These are phyloP conservation scores for Chirona hameri DNA, from an alignment of 2,888 invertebrate genomes.

Conservation along the genomic window DNA sequence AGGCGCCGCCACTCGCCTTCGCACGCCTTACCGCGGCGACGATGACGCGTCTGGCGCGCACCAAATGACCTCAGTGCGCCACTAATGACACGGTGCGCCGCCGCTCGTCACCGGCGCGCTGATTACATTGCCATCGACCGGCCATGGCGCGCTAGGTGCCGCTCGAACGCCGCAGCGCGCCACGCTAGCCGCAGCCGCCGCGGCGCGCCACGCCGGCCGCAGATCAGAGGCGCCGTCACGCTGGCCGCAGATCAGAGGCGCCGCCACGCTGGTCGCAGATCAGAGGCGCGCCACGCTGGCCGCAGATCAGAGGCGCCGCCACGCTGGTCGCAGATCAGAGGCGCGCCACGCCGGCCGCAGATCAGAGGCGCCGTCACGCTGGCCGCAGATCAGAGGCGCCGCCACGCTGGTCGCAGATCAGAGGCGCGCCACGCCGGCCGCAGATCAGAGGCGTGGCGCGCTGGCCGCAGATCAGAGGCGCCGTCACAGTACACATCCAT, in stretches of 20 bases:
- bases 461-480: too few relatives aligned
- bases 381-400: neutral
- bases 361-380: neutral
- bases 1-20: too few relatives aligned
- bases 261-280: too few relatives aligned
- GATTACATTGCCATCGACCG: conserved; percentile 1
- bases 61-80: neutral
- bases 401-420: too few relatives aligned
- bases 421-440: too few relatives aligned
- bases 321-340: too few relatives aligned
- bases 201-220: neutral
- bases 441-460: too few relatives aligned
- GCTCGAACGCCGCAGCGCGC: neutral
- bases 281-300: too few relatives aligned
- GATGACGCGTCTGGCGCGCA: too few relatives aligned
- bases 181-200: neutral
- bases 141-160: neutral
- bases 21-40: too few relatives aligned
- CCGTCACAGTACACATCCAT: neutral
- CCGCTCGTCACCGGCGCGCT: neutral
- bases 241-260: neutral
- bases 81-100: neutral
- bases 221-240: neutral
- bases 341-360: neutral
- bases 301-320: too few relatives aligned